phyloP scores from a whole-genome alignment of 2,113 vertebrate species.

The Dissostichus mawsoni region DNA sequence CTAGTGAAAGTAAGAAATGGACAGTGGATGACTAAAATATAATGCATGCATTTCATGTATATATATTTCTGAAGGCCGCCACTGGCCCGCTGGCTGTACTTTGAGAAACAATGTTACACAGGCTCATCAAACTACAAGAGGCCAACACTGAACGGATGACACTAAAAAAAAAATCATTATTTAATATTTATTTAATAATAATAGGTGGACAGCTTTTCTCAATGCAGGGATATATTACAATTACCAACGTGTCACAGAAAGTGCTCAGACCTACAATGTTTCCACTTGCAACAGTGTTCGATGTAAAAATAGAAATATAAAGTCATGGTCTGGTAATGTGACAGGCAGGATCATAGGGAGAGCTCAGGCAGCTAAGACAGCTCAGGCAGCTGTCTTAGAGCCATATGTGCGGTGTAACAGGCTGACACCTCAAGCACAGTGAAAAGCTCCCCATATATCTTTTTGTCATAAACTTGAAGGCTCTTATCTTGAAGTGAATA shows the following conservation, averaged over 20 bases:
- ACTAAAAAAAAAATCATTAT: background rate
- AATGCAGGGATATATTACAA: constrained; percentile 15
- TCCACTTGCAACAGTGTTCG: constrained; percentile 7
- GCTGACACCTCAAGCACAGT: background rate
- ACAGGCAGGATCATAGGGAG: background rate
- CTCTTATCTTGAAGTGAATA: background rate
- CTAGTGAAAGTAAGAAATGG: too few species aligned
- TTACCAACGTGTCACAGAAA: constrained; percentile 6
- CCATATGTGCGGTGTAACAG: background rate
- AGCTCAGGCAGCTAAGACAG: constrained; percentile 12
- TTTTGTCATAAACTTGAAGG: background rate
- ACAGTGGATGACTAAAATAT: too few species aligned
- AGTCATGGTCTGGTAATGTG: constrained; percentile 3
- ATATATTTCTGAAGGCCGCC: background rate
- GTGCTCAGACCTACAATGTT: background rate
- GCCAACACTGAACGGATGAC: background rate
- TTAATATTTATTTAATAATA: too few species aligned
- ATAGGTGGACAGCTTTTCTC: background rate
- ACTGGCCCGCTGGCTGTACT: background rate
- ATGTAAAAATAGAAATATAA: constrained; percentile 27
- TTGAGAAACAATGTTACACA: background rate
- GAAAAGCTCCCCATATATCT: background rate
- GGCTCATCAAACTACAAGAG: background rate
- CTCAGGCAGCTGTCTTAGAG: constrained; percentile 10
- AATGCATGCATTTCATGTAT: background rate